These are phyloP conservation scores for Ditylenchus weischeri DNA, from an alignment of 2,888 invertebrate genomes.

Conservation along the genomic window DNA sequence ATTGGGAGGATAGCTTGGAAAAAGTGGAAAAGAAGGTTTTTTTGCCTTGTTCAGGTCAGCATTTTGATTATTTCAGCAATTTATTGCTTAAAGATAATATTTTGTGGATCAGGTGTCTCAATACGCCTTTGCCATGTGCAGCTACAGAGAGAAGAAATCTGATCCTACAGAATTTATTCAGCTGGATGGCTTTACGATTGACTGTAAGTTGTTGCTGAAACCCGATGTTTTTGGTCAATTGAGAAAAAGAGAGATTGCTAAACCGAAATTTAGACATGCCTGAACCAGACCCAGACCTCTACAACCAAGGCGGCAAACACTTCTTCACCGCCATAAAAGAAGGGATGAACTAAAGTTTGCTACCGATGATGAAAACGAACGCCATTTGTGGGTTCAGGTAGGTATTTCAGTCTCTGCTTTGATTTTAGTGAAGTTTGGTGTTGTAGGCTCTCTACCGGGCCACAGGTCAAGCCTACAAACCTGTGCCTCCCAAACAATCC, in stretches of 20 bases:
- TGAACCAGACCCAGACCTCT: conserved; percentile 80
- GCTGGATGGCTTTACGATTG: conserved; percentile 96
- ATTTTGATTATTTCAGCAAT: not conserved
- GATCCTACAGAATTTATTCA: conserved; percentile 99
- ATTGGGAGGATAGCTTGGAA: conserved; percentile 91
- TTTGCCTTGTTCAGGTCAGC: conserved; percentile 90
- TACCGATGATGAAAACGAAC: conserved; percentile 93
- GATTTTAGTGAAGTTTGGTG: not conserved
- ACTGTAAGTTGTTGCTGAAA: conserved; percentile 66
- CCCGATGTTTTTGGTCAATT: too few relatives aligned
- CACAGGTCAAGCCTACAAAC: conserved; percentile 99
- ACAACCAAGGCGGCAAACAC: conserved; percentile 80
- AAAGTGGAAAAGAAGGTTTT: conserved; percentile 98
- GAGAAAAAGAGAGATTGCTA: too few relatives aligned
- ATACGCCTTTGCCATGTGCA: conserved; percentile 99
- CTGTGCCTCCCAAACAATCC: conserved; percentile 75
- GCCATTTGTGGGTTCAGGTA: conserved; percentile 93
- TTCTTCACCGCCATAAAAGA: conserved; percentile 87
- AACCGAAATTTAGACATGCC: conserved; percentile 63
- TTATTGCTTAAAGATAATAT: conserved; percentile 3
- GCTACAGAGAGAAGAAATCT: conserved; percentile 96
- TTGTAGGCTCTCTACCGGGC: conserved; percentile 83
- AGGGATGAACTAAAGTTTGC: conserved; percentile 95
- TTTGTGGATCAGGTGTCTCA: conserved; percentile 70
- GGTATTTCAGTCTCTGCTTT: not conserved